Evolutionary conservation across 2,797 vertebrate species (phyloP).

Genomic region (Chelidonichthys spinosus): DNA sequence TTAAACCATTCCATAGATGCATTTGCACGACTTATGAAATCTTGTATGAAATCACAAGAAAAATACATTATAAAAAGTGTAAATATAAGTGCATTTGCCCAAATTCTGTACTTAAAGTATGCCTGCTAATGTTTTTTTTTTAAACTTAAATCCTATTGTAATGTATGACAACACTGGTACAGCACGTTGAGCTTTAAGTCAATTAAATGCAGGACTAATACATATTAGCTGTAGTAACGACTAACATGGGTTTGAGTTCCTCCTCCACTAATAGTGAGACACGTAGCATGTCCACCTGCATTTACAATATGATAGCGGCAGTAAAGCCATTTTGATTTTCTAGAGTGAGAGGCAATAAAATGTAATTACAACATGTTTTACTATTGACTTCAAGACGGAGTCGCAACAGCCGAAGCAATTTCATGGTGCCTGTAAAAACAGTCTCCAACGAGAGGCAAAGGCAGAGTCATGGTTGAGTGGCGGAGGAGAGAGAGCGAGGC

Average conservation of each 20-base stretch:
- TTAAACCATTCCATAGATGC: neutral
- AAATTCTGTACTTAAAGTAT: neutral
- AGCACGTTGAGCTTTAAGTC: neutral
- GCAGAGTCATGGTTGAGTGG: slow-evolving; percentile 77
- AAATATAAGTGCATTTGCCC: neutral
- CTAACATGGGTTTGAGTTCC: slow-evolving; percentile 17
- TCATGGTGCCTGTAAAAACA: slow-evolving; percentile 78
- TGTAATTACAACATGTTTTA: slow-evolving; percentile 85
- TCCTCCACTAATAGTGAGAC: slow-evolving; percentile 42
- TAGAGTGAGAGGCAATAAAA: slow-evolving; percentile 78
- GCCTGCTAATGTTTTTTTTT: neutral
- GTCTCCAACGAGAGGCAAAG: slow-evolving; percentile 52
- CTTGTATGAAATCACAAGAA: neutral
- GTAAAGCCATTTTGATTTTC: slow-evolving; percentile 76
- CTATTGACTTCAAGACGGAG: slow-evolving; percentile 77
- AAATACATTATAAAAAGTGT: no score
- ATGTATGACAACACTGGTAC: neutral
- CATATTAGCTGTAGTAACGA: slow-evolving; percentile 9
- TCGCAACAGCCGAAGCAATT: slow-evolving; percentile 79
- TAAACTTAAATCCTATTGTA: neutral
- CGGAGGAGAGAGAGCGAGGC: slow-evolving; percentile 46
- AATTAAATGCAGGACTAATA: neutral
- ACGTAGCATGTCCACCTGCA: slow-evolving; percentile 57
- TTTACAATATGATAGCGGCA: slow-evolving; percentile 72
- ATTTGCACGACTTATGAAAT: neutral